A percentile compares a stretch with the other conserved stretches of the same genome.
Conservation (phyloP, 2,113 vertebrate genomes). For the Paralichthys olivaceus region DNA sequence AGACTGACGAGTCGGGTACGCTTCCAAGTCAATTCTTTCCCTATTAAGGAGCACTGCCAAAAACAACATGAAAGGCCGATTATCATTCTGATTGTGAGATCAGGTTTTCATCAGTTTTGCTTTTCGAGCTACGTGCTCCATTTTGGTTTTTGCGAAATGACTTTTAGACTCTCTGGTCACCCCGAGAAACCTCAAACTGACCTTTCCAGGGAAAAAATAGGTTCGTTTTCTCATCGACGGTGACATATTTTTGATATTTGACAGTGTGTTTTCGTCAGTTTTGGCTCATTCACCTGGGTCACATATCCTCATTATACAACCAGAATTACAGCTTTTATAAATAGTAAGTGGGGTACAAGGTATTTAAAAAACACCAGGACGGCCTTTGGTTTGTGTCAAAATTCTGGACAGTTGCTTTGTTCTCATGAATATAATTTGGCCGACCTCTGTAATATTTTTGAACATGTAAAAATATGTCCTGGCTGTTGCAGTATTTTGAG, state of each 20-base stretch:
- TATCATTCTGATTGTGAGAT: slow-evolving; percentile 44
- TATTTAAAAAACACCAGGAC: slow-evolving; percentile 26
- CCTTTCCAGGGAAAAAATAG: not conserved
- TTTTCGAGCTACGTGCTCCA: no score
- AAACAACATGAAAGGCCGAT: slow-evolving; percentile 45
- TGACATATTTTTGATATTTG: slow-evolving; percentile 25
- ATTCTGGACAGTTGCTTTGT: slow-evolving; percentile 20
- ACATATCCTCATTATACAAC: slow-evolving; percentile 5
- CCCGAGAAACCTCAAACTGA: slow-evolving; percentile 33
- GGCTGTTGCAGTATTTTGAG: slow-evolving; percentile 47
- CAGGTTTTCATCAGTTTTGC: slow-evolving; percentile 25
- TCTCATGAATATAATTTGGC: slow-evolving; percentile 54
- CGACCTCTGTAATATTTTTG: slow-evolving; percentile 46
- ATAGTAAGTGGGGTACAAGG: not conserved
- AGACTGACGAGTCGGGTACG: slow-evolving; percentile 50
- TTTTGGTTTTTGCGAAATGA: not conserved
- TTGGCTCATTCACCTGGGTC: not conserved
- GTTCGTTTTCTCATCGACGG: slow-evolving; percentile 16
- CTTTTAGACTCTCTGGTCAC: slow-evolving; percentile 10
- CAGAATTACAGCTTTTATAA: not conserved
- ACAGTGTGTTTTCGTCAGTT: slow-evolving; percentile 19
- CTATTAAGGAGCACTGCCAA: slow-evolving; percentile 61
- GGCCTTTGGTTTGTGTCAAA: slow-evolving; percentile 35
- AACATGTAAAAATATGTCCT: slow-evolving; percentile 46
- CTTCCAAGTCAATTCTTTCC: slow-evolving; percentile 72